A percentile compares a stretch with the other conserved stretches of the same genome.
phyloP scores from a whole-genome alignment of 2,888 invertebrate genomes.

The Dicranocentrus wangi region DNA sequence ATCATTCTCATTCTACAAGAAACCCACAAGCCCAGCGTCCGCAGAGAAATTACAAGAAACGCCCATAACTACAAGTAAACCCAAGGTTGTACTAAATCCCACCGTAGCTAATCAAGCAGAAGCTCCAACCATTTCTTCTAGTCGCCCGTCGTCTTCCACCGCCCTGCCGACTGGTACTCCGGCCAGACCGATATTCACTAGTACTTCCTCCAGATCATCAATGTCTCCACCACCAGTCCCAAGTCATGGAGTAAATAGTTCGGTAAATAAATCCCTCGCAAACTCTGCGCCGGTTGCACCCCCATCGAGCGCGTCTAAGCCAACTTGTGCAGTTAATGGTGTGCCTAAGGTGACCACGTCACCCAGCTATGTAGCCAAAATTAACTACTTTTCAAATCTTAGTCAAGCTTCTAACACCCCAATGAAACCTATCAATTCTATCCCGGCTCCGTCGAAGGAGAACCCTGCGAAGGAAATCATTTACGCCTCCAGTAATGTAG shows the following conservation, averaged over 20 bases:
- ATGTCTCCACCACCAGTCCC: constrained; percentile 13
- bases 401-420: constrained; percentile 55
- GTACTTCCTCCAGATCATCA: constrained; percentile 32
- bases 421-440: constrained; percentile 71
- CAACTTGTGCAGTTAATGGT: constrained; percentile 72
- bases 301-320: constrained; percentile 55
- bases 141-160: constrained; percentile 35
- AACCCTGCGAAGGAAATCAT: constrained; percentile 68
- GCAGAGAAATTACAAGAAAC: not conserved
- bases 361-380: constrained; percentile 72
- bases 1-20: constrained; percentile 48
- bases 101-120: constrained; percentile 37
- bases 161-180: constrained; percentile 13
- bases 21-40: constrained; percentile 22
- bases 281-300: constrained; percentile 15
- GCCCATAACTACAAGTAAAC: constrained; percentile 19
- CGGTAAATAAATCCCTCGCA: not conserved
- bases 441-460: constrained; percentile 67
- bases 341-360: constrained; percentile 68
- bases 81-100: constrained; percentile 61
- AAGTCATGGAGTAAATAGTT: not conserved
- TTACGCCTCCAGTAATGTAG: constrained; percentile 66
- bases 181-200: constrained; percentile 24
- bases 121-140: constrained; percentile 1
- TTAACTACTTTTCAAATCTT: constrained; percentile 72